Evolutionary conservation across 2,888 invertebrate genomes (phyloP), one percentile per base, ranked within the genome.

Genomic region (Capitulum mitella): DNA sequence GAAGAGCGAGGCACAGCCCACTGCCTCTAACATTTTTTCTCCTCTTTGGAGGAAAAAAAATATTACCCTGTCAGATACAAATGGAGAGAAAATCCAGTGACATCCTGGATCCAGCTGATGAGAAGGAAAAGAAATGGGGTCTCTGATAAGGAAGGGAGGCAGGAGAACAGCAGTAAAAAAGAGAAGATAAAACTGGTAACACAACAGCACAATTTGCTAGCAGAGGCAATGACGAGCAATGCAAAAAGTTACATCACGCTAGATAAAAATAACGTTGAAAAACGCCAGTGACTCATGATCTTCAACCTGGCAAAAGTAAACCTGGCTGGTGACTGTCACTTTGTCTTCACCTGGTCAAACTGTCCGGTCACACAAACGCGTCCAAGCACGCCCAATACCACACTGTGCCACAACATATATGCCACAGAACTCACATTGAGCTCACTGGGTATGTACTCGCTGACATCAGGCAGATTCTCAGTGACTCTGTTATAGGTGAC

Each of bases 381-480:
- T 43, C 5, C 43, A 43, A 8, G 5, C 12, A 43, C 43, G 12
- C 43, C 12, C 43, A 43, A 43, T 43, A 43, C 43, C 43, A 8
- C 6, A 12, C 43, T 43, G 58, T 10, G 5, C 1, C n/a, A 8
- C 29, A 58, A 8, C 8, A 58, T 29, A 10, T 12, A 58, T 5
- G 58, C 54, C 26, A n/a, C n/a, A n/a, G 29, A 19, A 64, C 70
- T 70, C 70, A 70, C 70, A 22, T 70, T 70, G 37, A 70, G 40
- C 8, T 70, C 40, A 2, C 37, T 37, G 26, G 70, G 70, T 2
- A 70, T 29, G 70, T 70, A 70, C 26, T 70, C 19, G 34, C 22
- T 37, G 40, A 70, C 37, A 26, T 40, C 29, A 10, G 70, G 70
- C 12, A 70, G 12, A 40, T 70, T 26, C 8, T 22, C 6, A 6